Evolutionary conservation across 2,797 vertebrate genomes (phyloP), one percentile per base, ranked within the genome.

Genomic region (Neopelma chrysocephalum): DNA sequence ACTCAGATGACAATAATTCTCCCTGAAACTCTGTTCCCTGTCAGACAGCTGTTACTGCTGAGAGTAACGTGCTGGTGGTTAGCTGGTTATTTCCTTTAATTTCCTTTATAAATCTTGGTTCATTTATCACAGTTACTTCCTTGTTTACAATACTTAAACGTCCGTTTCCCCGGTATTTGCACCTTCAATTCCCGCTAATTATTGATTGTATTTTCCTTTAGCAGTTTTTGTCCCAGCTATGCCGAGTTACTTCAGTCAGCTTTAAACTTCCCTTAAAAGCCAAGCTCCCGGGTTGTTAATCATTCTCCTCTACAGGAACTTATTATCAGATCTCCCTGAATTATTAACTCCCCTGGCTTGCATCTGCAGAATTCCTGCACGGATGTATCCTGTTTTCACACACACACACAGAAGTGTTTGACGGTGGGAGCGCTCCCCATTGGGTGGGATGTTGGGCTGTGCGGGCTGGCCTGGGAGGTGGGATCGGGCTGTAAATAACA

Each of bases 401-500:
- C 14, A 11, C 3, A 42, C 9, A 15, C 16, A 7, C 3, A 50
- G 38, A 60, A 45, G 6, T 0, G 3, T 0, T 29, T 7, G 19
- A 14, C 0, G 1, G 10, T 3, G 5, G 4, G 26, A 6, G 58
- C 40, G n/a, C 2, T 20, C 1, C 1, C 31, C 1, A 0, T 4
- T 1, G 34, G 64, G 2, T 8, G 56, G 9, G 15, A 26, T 0
- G 15, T 0, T 7, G 40, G 34, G n/a, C 7, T 17, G 75, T 2
- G 20, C 1, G 3, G 58, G 43, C 26, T 5, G 40, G 11, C 54
- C 36, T 5, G 20, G 38, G 20, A 12, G 16, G 0, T 5, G 7
- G 2, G 4, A 22, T 18, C 1, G 3, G 36, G 64, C 58, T 32
- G 36, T 9, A 12, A 6, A 9, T 26, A 21, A 2, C 34, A n/a